Percentiles rank a stretch among this genome's conserved stretches.
Evolutionary conservation across 1,140 invertebrate genomes (phyloP).

Genomic region (Drosophila tsacasi): DNA sequence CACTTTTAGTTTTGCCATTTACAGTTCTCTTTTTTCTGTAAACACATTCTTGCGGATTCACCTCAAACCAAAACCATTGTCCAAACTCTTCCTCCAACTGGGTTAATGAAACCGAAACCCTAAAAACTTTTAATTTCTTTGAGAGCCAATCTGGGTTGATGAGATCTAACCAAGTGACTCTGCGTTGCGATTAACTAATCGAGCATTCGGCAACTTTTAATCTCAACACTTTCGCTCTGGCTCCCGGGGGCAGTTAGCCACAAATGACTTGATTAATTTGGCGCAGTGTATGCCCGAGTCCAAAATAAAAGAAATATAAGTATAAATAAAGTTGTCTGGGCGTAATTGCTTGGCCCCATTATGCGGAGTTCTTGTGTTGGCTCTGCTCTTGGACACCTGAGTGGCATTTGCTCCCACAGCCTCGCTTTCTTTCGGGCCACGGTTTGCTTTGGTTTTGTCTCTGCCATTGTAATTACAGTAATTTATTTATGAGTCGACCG

Average conservation of each 20-base stretch:
- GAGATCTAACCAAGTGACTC: conserved; percentile 26
- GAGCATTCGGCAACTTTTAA: conserved; percentile 42
- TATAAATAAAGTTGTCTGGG: conserved; percentile 68
- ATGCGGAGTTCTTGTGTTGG: conserved; percentile 53
- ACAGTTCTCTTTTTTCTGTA: conserved; percentile 5
- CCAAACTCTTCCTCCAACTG: conserved; percentile 30
- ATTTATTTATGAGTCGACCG: conserved; percentile 66
- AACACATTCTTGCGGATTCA: conserved; percentile 11
- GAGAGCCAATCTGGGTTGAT: conserved; percentile 36
- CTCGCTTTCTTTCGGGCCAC: conserved; percentile 62
- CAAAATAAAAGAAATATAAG: conserved; percentile 7
- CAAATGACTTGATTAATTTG: conserved; percentile 74
- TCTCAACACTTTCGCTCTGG: conserved; percentile 59
- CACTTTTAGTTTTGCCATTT: conserved; percentile 4
- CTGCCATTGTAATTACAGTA: conserved; percentile 65
- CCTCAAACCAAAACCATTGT: conserved; percentile 16
- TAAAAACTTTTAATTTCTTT: conserved; percentile 63
- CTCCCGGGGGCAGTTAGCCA: not conserved
- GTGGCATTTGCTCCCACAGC: conserved; percentile 78
- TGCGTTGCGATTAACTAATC: conserved; percentile 61
- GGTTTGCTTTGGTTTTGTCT: conserved; percentile 36
- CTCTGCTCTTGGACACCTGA: conserved; percentile 46
- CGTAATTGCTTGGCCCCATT: conserved; percentile 78
- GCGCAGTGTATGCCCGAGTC: conserved; percentile 53
- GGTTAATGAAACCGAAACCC: conserved; percentile 65